Conservation (phyloP, 2,797 vertebrate genomes). For the Salarias fasciatus region DNA sequence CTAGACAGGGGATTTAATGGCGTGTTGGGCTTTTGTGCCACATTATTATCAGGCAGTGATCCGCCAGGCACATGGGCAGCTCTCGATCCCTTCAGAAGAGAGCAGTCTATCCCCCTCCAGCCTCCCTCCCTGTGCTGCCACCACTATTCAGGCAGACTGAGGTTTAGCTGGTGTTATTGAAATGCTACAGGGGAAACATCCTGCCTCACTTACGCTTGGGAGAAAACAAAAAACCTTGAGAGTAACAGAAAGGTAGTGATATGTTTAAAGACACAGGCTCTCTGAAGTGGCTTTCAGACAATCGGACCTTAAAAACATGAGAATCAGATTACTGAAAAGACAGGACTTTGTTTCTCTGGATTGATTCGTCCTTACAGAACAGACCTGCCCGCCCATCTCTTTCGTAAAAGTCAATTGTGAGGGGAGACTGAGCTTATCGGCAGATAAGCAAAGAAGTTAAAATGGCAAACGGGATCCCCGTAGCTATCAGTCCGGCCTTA, state of each 20-base stretch:
- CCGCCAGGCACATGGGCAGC: slow-evolving; percentile 69
- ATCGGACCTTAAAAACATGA: slow-evolving; percentile 6
- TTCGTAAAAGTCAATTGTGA: slow-evolving; percentile 31
- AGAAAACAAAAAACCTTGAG: slow-evolving; percentile 15
- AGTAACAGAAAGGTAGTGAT: slow-evolving; percentile 36
- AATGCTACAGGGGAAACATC: slow-evolving; percentile 49
- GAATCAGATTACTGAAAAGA: slow-evolving; percentile 17
- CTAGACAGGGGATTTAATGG: slow-evolving; percentile 73
- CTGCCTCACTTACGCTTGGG: slow-evolving; percentile 46
- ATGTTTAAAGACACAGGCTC: slow-evolving; percentile 19
- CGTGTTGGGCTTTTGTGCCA: slow-evolving; percentile 71
- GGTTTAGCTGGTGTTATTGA: slow-evolving; percentile 68
- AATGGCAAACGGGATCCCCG: slow-evolving; percentile 32
- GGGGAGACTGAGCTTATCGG: slow-evolving; percentile 38
- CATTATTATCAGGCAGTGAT: slow-evolving; percentile 77
- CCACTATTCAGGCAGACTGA: slow-evolving; percentile 58
- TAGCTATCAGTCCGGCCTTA: slow-evolving; percentile 43
- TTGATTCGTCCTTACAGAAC: slow-evolving; percentile 28
- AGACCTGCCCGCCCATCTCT: slow-evolving; percentile 37
- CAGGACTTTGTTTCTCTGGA: slow-evolving; percentile 21
- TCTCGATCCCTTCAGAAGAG: slow-evolving; percentile 63
- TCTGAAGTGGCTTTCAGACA: slow-evolving; percentile 4
- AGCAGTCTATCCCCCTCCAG: slow-evolving; percentile 64
- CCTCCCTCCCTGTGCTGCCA: slow-evolving; percentile 53
- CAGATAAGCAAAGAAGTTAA: slow-evolving; percentile 50